Conservation (phyloP, 1,140 invertebrate species). For the Diabrotica virgifera region DNA sequence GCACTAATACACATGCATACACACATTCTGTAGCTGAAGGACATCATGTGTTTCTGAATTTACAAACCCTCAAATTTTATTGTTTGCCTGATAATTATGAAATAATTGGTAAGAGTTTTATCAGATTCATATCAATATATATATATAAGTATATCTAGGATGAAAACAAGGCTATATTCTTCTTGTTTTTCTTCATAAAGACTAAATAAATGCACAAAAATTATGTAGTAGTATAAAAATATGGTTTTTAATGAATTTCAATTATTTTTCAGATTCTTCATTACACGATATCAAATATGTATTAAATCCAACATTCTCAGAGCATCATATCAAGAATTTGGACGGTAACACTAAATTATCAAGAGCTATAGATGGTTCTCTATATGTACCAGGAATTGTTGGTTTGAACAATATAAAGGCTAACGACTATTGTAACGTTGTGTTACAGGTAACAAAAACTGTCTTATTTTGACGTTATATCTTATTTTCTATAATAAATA, state of each 20-base stretch:
- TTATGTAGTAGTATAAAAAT: too few relatives aligned
- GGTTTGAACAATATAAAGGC: conserved; percentile 99
- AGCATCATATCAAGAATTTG: conserved; percentile 74
- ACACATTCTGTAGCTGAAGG: conserved; percentile 96
- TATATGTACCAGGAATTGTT: conserved; percentile 94
- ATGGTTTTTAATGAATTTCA: not conserved
- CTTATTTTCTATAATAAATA: too few relatives aligned
- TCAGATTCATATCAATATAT: not conserved
- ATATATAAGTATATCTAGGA: not conserved
- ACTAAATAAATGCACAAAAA: too few relatives aligned
- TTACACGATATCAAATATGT: conserved; percentile 99
- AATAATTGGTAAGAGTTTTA: conserved; percentile 78
- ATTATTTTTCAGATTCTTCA: conserved; percentile 77
- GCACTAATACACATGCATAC: conserved; percentile 97
- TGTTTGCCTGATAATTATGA: conserved; percentile 99
- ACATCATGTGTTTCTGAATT: conserved; percentile 97
- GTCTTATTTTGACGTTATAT: too few relatives aligned
- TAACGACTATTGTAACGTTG: conserved; percentile 99
- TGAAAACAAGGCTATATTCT: too few relatives aligned
- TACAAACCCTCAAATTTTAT: conserved; percentile 97
- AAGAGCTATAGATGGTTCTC: conserved; percentile 93
- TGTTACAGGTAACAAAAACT: conserved; percentile 73
- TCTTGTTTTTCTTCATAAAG: too few relatives aligned
- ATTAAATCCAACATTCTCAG: conserved; percentile 93
- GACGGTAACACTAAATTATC: conserved; percentile 85